Evolutionary conservation across 2,888 invertebrate genomes (phyloP).

Genomic region (Parnassius smintheus): DNA sequence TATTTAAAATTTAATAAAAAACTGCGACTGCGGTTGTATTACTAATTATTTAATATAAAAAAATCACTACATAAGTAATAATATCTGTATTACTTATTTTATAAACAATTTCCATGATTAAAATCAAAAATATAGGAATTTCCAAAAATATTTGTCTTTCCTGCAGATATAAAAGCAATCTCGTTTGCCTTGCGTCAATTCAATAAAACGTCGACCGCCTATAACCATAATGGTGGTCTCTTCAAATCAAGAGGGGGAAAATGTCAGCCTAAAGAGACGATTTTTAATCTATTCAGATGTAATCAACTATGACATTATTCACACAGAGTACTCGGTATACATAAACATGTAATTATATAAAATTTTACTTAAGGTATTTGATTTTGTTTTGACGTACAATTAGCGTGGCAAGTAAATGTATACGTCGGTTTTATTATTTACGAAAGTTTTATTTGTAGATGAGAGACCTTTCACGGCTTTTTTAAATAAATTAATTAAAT

Average conservation of each 20-base stretch:
- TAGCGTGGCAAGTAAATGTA: not conserved
- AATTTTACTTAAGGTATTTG: not conserved
- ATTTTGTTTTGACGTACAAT: not conserved
- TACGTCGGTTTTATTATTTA: not conserved
- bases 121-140: too few relatives aligned
- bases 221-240: not conserved
- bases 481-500: too few relatives aligned
- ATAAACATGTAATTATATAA: not conserved
- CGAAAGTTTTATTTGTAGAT: too few relatives aligned
- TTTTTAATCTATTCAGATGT: not conserved
- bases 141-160: not conserved
- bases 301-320: not conserved
- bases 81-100: too few relatives aligned
- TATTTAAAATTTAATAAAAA: too few relatives aligned
- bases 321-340: too few relatives aligned
- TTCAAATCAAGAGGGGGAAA: not conserved
- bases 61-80: too few relatives aligned
- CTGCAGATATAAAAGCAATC: not conserved
- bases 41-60: too few relatives aligned
- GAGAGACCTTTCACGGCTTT: too few relatives aligned
- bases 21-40: too few relatives aligned
- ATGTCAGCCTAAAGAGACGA: not conserved
- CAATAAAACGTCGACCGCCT: not conserved
- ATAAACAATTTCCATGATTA: too few relatives aligned
- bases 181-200: conserved; percentile 2